Base-by-base conservation (phyloP, 2,797 vertebrate species). In the Fringilla coelebs region DNA sequence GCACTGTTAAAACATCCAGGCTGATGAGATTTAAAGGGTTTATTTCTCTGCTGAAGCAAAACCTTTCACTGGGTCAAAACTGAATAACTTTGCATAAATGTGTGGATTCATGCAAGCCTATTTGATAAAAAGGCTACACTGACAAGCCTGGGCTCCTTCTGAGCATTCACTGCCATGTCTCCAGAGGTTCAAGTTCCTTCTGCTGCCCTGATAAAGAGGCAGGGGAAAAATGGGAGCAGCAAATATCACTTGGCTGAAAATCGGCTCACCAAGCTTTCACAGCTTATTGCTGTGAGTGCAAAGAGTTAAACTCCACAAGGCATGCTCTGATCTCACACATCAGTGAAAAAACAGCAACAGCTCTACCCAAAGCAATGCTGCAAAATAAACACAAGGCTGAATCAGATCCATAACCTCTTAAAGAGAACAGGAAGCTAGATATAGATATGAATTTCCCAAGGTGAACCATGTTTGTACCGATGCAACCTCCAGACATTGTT, bases 281-380 rank as follows among this genome's bases (percentile, higher is more conserved):
- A 86, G 57, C 60, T 80, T 66, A 38, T 4, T 51, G n/a, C 66
- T 81, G 60, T 14, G 76, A 79, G 14, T 36, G 40, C n/a, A 72
- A 96, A 89, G 90, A 94, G 95, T 96, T 96, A 95, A 97, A 71
- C 65, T 85, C 83, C 6, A 7, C 77, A 77, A 95, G 89, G 88
- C 94, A 94, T 62, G 65, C 86, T 95, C 94, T 96, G 91, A 93
- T 94, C 94, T 94, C 80, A 79, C 90, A 95, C 74, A 94, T 88
- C 82, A 93, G 73, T 90, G 85, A 93, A 91, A 96, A 93, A 90
- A 11, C 62, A 94, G 92, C 82, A 81, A 85, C 77, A 86, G 93
- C 60, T 90, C 77, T 93, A 92, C 72, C 78, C 93, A 91, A 63
- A 93, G 81, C 83, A 94, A 94, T n/a, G 61, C 61, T 63, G 68